Conservation (phyloP, 2,888 invertebrate species). For the Oegoconia quadripuncta region DNA sequence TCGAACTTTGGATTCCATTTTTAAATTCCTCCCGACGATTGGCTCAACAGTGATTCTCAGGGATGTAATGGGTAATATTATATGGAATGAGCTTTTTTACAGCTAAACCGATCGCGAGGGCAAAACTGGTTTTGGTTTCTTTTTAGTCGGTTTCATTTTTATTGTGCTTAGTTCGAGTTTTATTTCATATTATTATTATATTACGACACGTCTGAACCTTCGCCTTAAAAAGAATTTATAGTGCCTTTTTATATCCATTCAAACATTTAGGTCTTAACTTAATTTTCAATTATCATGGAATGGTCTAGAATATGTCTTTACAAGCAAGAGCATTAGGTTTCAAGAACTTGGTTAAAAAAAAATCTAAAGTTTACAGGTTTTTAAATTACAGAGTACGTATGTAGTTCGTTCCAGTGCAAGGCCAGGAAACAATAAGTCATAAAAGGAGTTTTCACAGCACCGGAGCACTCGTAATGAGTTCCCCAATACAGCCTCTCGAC, state of each 20-base stretch:
- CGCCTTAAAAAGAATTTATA: conserved; percentile 18
- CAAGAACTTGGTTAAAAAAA: conserved; percentile 1
- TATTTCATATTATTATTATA: conserved; percentile 66
- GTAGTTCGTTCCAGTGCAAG: conserved; percentile 45
- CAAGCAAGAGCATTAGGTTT: too few relatives aligned
- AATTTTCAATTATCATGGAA: too few relatives aligned
- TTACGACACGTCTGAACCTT: conserved; percentile 56
- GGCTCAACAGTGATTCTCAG: conserved; percentile 67
- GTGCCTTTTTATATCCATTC: not conserved
- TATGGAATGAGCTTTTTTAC: conserved; percentile 75
- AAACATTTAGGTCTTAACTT: not conserved
- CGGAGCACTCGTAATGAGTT: conserved; percentile 66
- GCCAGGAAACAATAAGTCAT: conserved; percentile 69
- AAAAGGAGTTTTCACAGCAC: conserved; percentile 61
- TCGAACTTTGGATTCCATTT: conserved; percentile 65
- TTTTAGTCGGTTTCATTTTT: conserved; percentile 65
- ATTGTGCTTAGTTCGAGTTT: conserved; percentile 59
- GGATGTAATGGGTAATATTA: conserved; percentile 76
- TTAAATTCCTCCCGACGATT: conserved; percentile 61
- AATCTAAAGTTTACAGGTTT: conserved; percentile 26
- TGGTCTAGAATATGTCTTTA: too few relatives aligned
- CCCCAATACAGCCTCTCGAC: conserved; percentile 60
- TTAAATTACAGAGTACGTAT: conserved; percentile 31
- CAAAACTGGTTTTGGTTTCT: conserved; percentile 65
- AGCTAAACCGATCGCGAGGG: conserved; percentile 67